Percentiles rank a stretch among this genome's conserved stretches.
These are phyloP conservation scores for Rhinoraja longicauda DNA, from an alignment of 2,797 vertebrate genomes.

Conservation along the genomic window DNA sequence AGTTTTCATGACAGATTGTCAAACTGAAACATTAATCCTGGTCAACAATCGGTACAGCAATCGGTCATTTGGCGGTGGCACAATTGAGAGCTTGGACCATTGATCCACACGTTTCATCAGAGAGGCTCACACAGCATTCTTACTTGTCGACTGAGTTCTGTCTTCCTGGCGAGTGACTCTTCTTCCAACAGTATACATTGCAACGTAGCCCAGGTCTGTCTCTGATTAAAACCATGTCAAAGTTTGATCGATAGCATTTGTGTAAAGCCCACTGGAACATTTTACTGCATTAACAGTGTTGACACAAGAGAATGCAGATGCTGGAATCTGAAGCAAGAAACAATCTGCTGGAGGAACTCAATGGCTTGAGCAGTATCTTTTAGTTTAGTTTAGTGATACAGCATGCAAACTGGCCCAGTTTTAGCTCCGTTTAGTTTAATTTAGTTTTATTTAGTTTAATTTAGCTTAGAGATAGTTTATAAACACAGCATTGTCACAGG, in stretches of 20 bases:
- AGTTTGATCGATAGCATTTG: not conserved
- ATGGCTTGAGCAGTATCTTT: too few relatives aligned
- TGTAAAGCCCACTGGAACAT: not conserved
- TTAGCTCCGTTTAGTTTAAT: too few relatives aligned
- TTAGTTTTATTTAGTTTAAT: too few relatives aligned
- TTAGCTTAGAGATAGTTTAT: too few relatives aligned
- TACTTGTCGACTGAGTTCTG: not conserved
- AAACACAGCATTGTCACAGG: too few relatives aligned
- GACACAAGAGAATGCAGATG: too few relatives aligned
- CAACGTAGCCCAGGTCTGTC: not conserved
- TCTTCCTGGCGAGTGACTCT: not conserved
- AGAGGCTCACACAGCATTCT: not conserved
- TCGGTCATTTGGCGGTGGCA: not conserved
- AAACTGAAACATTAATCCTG: too few relatives aligned
- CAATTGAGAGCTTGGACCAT: not conserved
- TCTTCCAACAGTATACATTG: not conserved
- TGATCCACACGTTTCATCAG: not conserved
- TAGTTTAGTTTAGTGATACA: too few relatives aligned
- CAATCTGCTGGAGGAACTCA: too few relatives aligned
- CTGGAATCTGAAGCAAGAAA: too few relatives aligned
- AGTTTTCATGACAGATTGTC: too few relatives aligned
- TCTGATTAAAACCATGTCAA: not conserved
- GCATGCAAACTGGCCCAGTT: too few relatives aligned
- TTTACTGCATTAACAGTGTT: not conserved
- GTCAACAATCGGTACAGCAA: not conserved